Evolutionary conservation across 2,113 vertebrate genomes (phyloP).

Genomic region (Erythrolamprus reginae): DNA sequence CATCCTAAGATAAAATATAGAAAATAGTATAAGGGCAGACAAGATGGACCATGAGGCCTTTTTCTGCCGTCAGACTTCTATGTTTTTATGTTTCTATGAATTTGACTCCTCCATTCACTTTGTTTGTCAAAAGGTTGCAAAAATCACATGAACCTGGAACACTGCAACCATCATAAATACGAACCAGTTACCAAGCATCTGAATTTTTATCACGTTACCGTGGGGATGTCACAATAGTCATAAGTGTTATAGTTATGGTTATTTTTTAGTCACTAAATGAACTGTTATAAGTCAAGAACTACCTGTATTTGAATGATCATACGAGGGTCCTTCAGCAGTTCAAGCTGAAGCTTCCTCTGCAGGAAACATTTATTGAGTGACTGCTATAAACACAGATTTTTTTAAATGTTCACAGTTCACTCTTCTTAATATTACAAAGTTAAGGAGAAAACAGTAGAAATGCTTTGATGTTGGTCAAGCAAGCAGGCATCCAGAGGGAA

Average conservation of each 20-base stretch:
- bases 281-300: background rate
- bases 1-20: too few species aligned
- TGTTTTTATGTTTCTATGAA: too few species aligned
- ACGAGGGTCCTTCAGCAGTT: background rate
- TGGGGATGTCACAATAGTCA: too few species aligned
- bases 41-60: too few species aligned
- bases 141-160: background rate
- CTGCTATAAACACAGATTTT: background rate
- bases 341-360: background rate
- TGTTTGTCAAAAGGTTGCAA: background rate
- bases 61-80: too few species aligned
- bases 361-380: background rate
- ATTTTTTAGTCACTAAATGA: background rate
- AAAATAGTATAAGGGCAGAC: too few species aligned
- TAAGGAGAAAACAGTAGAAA: background rate
- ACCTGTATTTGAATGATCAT: background rate
- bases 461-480: background rate
- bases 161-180: background rate
- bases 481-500: background rate
- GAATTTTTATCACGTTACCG: too few species aligned
- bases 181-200: background rate
- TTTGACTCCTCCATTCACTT: background rate
- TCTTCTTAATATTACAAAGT: background rate
- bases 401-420: background rate
- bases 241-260: too few species aligned